Conservation (phyloP, 2,113 vertebrate genomes). For the Sylvietta virens region DNA sequence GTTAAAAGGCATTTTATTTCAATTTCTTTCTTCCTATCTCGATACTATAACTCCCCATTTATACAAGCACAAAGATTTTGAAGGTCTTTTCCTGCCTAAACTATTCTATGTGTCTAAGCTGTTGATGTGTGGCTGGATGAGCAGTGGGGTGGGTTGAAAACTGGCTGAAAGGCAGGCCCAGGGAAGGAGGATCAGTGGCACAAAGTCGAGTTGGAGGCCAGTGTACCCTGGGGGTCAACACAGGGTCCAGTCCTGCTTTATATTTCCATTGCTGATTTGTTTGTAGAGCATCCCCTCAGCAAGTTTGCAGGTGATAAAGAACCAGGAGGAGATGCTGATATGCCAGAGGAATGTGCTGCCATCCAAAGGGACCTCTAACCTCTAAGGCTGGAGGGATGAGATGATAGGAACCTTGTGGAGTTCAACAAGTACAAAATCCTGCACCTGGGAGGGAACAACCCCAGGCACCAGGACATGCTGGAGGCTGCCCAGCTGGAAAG, state of each 20-base stretch:
- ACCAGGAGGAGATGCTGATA: background rate
- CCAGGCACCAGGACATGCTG: background rate
- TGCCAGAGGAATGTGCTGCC: background rate
- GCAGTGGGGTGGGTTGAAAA: background rate
- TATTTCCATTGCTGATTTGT: background rate
- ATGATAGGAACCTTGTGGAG: accelerated
- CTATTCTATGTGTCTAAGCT: background rate
- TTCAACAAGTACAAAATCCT: background rate
- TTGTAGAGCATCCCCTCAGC: background rate
- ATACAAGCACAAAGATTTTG: background rate
- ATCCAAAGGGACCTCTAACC: background rate
- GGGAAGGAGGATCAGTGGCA: too few relatives aligned
- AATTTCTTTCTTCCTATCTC: background rate
- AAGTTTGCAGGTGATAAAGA: background rate
- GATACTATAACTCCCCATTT: background rate
- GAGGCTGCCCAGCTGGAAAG: background rate
- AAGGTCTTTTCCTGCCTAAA: background rate
- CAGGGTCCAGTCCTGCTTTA: background rate
- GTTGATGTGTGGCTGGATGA: background rate
- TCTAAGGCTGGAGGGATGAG: background rate
- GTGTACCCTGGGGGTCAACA: background rate
- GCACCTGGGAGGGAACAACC: background rate
- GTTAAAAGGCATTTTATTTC: background rate
- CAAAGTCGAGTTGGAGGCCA: background rate
- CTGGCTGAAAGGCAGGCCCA: background rate